Evolutionary conservation across 37 sponge, comb jelly and placozoan species (phyloP).

Genomic region (Chondrosia reniformis): DNA sequence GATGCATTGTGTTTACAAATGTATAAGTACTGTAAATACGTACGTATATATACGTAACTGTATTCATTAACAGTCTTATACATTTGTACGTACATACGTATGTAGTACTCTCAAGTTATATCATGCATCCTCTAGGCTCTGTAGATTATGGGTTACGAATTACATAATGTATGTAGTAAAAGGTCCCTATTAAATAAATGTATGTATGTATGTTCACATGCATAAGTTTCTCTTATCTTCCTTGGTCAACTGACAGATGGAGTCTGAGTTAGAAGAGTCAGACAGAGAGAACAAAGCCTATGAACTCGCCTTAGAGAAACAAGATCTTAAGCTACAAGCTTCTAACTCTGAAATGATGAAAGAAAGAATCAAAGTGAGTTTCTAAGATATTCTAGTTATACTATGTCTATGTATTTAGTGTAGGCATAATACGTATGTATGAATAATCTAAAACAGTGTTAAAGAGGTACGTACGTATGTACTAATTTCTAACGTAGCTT

Average conservation of each 20-base stretch:
- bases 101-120: too few species aligned
- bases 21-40: not conserved
- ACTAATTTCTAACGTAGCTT: not conserved
- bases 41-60: not conserved
- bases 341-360: constrained; percentile 79
- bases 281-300: constrained; percentile 75
- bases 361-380: constrained; percentile 69
- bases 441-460: not conserved
- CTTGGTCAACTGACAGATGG: constrained; percentile 63
- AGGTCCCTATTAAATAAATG: not conserved
- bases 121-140: not conserved
- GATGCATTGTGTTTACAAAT: too few species aligned
- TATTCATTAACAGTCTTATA: not conserved
- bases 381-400: not conserved
- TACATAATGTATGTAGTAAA: not conserved
- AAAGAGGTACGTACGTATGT: constrained; percentile 3
- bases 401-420: too few species aligned
- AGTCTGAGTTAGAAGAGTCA: constrained; percentile 77
- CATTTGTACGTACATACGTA: too few species aligned
- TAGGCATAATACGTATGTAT: not conserved
- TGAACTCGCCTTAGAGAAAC: constrained; percentile 65
- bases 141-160: too few species aligned
- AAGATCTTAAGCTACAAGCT: constrained; percentile 78
- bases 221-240: not conserved
- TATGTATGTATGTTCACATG: constrained; percentile 11